phyloP scores from a whole-genome alignment of 1,140 invertebrate genomes.

The Schlechtendalia chinensis region DNA sequence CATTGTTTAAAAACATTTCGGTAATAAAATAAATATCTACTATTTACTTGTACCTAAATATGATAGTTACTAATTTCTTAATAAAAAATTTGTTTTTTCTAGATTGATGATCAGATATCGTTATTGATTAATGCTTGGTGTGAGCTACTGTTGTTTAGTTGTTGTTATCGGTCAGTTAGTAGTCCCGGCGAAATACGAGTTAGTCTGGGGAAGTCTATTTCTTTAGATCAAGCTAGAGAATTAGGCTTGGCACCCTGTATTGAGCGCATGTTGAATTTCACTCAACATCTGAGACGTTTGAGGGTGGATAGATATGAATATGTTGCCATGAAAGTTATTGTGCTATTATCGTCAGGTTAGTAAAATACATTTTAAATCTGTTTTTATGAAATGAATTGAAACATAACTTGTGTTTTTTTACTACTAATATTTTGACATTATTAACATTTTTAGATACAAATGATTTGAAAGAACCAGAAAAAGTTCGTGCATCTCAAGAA shows the following conservation, averaged over 20 bases:
- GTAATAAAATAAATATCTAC: constrained; percentile 58
- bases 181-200: constrained; percentile 84
- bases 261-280: constrained; percentile 90
- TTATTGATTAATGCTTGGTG: constrained; percentile 97
- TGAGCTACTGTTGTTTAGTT: constrained; percentile 88
- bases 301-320: constrained; percentile 96
- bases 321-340: constrained; percentile 92
- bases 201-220: constrained; percentile 73
- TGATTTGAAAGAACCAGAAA: constrained; percentile 85
- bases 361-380: constrained; percentile 55
- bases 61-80: neutral
- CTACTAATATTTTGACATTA: neutral
- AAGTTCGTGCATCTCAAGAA: constrained; percentile 88
- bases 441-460: constrained; percentile 69
- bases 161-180: constrained; percentile 83
- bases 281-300: constrained; percentile 83
- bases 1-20: constrained; percentile 93
- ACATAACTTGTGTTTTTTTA: neutral
- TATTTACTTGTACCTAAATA: neutral
- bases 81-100: constrained; percentile 53
- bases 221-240: constrained; percentile 70
- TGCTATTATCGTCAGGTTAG: constrained; percentile 82
- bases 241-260: constrained; percentile 77
- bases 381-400: neutral
- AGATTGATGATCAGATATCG: constrained; percentile 96